Conservation (phyloP, 2,888 invertebrate genomes). For the Tortricodes alternella region DNA sequence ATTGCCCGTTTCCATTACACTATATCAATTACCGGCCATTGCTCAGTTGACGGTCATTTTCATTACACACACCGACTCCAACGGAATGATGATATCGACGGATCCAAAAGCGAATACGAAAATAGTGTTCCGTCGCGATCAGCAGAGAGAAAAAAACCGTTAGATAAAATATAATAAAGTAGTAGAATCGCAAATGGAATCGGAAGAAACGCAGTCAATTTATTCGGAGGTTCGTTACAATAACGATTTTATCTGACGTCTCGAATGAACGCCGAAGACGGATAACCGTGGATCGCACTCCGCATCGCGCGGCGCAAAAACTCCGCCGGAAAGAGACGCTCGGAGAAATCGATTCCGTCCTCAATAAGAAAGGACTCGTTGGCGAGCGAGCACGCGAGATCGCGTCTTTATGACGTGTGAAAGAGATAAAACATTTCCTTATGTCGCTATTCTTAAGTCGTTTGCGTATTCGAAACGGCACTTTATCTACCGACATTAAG, state of each 20-base stretch:
- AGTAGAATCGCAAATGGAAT: conserved; percentile 59
- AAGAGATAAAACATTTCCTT: conserved; percentile 81
- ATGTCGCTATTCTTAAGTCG: conserved; percentile 80
- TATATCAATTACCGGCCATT: conserved; percentile 71
- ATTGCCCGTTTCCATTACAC: conserved; percentile 80
- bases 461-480: conserved; percentile 71
- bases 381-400: conserved; percentile 66
- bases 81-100: background rate
- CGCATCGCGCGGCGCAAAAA: conserved; percentile 65
- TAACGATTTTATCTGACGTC: conserved; percentile 73
- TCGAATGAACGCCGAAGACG: conserved; percentile 74
- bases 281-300: conserved; percentile 69
- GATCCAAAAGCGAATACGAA: background rate
- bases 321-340: conserved; percentile 74
- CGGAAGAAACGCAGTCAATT: conserved; percentile 65
- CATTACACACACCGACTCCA: conserved; percentile 39
- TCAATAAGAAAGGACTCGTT: conserved; percentile 66
- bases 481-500: conserved; percentile 73
- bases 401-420: conserved; percentile 76
- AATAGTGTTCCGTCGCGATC: conserved; percentile 28
- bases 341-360: conserved; percentile 73
- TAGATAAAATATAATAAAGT: conserved; percentile 60
- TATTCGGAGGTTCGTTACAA: conserved; percentile 69
- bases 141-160: conserved; percentile 44
- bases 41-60: conserved; percentile 49